Evolutionary conservation across 2,888 invertebrate species (phyloP).

Genomic region (Nematopogon swammerdamellus): DNA sequence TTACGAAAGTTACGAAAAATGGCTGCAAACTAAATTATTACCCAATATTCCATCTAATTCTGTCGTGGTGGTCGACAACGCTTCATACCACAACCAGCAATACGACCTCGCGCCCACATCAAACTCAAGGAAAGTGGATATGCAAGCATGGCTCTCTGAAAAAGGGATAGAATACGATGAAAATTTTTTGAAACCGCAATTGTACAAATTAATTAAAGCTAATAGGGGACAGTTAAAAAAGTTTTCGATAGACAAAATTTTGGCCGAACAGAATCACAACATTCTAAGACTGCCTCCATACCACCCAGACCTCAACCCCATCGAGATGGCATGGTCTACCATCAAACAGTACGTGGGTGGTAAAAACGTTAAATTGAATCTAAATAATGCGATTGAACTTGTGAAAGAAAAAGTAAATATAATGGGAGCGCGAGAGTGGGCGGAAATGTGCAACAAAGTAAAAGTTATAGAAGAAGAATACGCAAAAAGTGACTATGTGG

Average conservation of each 20-base stretch:
- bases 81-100: constrained; percentile 16
- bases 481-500: constrained; percentile 4
- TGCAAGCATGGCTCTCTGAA: constrained; percentile 14
- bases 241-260: constrained; percentile 11
- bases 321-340: constrained; percentile 9
- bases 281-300: constrained; percentile 15
- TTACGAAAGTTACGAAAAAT: constrained; percentile 15
- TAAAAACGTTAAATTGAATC: constrained; percentile 5
- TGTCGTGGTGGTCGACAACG: constrained; percentile 16
- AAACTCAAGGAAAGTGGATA: constrained; percentile 13
- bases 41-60: constrained; percentile 16
- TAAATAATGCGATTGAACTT: constrained; percentile 8
- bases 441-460: constrained; percentile 10
- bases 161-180: constrained; percentile 11
- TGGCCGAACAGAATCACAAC: constrained; percentile 8
- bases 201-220: constrained; percentile 13
- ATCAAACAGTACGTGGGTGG: constrained; percentile 6
- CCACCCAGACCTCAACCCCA: constrained; percentile 13
- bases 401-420: constrained; percentile 11
- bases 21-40: constrained; percentile 15
- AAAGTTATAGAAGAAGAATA: constrained; percentile 9
- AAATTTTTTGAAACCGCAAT: constrained; percentile 11
- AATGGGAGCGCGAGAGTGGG: constrained; percentile 12
- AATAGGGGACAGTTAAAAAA: constrained; percentile 12
- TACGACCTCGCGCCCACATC: constrained; percentile 12